Conservation (phyloP, 2,113 vertebrate species). For the Oxyruncus cristatus region DNA sequence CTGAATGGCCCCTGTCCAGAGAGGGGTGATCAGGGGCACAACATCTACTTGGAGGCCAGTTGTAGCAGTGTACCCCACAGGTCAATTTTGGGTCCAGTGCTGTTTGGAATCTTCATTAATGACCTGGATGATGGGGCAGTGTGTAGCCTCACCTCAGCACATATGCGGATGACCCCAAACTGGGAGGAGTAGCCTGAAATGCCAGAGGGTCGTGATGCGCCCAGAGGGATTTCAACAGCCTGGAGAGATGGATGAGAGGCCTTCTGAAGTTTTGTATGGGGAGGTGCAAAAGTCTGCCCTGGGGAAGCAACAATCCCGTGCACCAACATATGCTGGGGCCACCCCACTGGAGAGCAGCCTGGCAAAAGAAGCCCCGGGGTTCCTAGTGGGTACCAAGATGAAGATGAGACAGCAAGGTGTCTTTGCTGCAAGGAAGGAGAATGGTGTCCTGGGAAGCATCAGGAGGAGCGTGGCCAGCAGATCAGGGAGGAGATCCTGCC, state of each 20-base stretch:
- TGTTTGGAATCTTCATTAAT: not conserved
- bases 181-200: not conserved
- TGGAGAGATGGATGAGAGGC: not conserved
- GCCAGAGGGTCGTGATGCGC: not conserved
- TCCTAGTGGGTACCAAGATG: not conserved
- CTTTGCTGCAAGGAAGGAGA: not conserved
- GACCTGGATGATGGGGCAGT: not conserved
- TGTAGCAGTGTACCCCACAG: not conserved
- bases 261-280: not conserved
- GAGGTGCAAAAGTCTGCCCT: not conserved
- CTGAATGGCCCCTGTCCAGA: not conserved
- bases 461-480: not conserved
- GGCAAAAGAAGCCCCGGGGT: not conserved
- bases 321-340: not conserved
- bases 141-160: not conserved
- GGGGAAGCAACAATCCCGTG: not conserved
- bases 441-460: not conserved
- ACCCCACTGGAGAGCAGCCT: not conserved
- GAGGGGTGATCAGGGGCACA: not conserved
- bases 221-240: not conserved
- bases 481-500: not conserved
- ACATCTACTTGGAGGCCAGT: not conserved
- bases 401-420: not conserved
- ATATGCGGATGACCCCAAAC: not conserved
- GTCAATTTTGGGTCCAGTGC: not conserved